Percentiles rank a stretch among this genome's conserved stretches.
Evolutionary conservation across 2,888 invertebrate genomes (phyloP).

Genomic region (Lottia gigantea): DNA sequence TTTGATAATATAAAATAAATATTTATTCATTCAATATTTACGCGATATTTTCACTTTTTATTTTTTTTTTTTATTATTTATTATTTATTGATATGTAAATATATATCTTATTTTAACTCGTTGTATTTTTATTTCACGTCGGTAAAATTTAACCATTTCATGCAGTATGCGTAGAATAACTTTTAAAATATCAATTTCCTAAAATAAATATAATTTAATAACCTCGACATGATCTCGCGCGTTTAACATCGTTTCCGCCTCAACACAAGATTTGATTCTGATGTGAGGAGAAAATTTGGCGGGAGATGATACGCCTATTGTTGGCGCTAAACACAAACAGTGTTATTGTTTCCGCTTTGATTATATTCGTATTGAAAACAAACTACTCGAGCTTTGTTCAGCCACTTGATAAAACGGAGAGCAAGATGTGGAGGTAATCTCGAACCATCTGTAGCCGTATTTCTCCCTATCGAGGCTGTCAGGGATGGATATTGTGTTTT

Average conservation of each 20-base stretch:
- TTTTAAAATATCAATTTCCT: not conserved
- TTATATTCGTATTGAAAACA: constrained; percentile 2
- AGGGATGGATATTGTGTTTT: no score
- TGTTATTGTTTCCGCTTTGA: not conserved
- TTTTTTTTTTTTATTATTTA: no score
- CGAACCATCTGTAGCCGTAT: not conserved
- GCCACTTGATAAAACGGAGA: not conserved
- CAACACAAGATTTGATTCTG: not conserved
- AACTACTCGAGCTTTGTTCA: not conserved
- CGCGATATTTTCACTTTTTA: no score
- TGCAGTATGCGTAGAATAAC: no score
- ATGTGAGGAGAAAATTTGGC: not conserved
- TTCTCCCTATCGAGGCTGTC: not conserved
- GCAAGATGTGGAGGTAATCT: not conserved
- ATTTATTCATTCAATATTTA: no score
- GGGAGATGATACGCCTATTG: constrained; percentile 7
- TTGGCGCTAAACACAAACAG: not conserved
- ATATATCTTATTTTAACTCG: no score
- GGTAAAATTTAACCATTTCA: no score
- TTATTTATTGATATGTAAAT: no score
- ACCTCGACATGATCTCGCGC: not conserved
- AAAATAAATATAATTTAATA: not conserved
- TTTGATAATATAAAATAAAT: no score
- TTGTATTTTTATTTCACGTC: no score
- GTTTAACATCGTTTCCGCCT: not conserved